A percentile compares a stretch with the other conserved stretches of the same genome.
These are phyloP conservation scores for Rhimphoctona megacephalus DNA, from an alignment of 2,888 invertebrate genomes.

Conservation along the genomic window DNA sequence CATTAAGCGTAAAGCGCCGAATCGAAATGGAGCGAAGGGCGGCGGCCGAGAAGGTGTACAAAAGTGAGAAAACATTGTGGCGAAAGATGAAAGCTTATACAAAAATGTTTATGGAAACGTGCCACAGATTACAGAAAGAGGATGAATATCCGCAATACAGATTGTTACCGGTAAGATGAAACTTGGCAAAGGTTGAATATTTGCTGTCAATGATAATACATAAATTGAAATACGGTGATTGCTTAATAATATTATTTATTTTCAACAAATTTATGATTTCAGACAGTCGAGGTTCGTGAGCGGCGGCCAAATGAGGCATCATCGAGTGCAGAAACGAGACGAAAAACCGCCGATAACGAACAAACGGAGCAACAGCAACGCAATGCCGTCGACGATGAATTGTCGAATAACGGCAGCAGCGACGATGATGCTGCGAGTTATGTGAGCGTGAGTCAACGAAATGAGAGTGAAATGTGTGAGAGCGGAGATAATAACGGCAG, in stretches of 20 bases:
- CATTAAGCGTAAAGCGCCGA: neutral
- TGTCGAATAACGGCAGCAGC: slow-evolving; percentile 14
- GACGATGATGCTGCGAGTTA: slow-evolving; percentile 1
- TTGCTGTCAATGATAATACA: neutral
- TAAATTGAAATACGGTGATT: no score
- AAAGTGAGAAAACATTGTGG: neutral
- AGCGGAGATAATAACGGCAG: neutral
- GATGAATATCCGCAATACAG: neutral
- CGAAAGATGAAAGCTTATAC: neutral
- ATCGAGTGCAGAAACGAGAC: no score
- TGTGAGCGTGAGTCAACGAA: neutral
- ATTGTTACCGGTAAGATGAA: neutral
- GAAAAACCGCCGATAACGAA: slow-evolving; percentile 2
- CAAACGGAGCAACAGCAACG: slow-evolving; percentile 14
- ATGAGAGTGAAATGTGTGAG: slow-evolving; percentile 15
- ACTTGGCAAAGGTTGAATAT: neutral
- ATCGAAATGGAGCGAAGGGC: slow-evolving; percentile 6
- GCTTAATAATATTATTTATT: no score
- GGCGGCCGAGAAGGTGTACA: neutral
- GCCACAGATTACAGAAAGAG: slow-evolving; percentile 10
- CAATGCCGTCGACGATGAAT: slow-evolving; percentile 2
- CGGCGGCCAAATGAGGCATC: neutral
- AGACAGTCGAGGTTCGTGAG: neutral
- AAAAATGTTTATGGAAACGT: neutral
- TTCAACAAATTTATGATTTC: no score